Percentiles rank a stretch among this genome's conserved stretches.
These are phyloP conservation scores for Hydrophis major DNA, from an alignment of 2,797 vertebrate genomes.

Conservation along the genomic window DNA sequence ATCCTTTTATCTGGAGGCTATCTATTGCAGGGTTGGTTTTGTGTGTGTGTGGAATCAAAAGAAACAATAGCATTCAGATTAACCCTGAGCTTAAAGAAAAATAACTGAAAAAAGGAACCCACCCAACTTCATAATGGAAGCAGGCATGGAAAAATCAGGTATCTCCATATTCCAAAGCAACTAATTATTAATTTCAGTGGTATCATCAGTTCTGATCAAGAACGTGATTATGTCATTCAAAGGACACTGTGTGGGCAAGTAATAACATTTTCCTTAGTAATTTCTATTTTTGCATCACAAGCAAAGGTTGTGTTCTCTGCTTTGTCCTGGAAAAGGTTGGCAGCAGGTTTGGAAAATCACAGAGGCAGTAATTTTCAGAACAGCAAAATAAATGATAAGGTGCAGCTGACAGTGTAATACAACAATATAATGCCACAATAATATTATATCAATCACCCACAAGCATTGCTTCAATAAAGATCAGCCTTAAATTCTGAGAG, in stretches of 20 bases:
- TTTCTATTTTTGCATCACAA: conserved; percentile 60
- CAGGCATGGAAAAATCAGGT: background rate
- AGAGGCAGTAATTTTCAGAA: conserved; percentile 44
- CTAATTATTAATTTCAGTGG: background rate
- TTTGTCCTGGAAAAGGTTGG: conserved; percentile 55
- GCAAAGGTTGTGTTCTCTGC: conserved; percentile 60
- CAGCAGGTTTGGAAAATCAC: conserved; percentile 60
- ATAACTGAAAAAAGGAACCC: background rate
- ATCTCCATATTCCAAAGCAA: background rate
- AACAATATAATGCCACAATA: conserved; percentile 30
- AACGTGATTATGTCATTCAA: conserved; percentile 38
- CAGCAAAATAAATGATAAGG: conserved; percentile 40
- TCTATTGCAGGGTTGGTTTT: background rate
- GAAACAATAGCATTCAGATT: background rate
- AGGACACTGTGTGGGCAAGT: conserved; percentile 39
- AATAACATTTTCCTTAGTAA: conserved; percentile 25
- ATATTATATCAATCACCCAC: conserved; percentile 7
- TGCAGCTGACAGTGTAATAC: conserved; percentile 53
- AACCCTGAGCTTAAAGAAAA: background rate
- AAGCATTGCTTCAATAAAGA: background rate
- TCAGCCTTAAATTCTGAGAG: background rate
- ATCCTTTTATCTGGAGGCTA: background rate
- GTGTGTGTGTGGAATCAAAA: background rate
- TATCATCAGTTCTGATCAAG: background rate
- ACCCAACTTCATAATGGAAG: background rate